phyloP scores from a whole-genome alignment of 2,113 vertebrate species.

The Lophochroa leadbeateri region DNA sequence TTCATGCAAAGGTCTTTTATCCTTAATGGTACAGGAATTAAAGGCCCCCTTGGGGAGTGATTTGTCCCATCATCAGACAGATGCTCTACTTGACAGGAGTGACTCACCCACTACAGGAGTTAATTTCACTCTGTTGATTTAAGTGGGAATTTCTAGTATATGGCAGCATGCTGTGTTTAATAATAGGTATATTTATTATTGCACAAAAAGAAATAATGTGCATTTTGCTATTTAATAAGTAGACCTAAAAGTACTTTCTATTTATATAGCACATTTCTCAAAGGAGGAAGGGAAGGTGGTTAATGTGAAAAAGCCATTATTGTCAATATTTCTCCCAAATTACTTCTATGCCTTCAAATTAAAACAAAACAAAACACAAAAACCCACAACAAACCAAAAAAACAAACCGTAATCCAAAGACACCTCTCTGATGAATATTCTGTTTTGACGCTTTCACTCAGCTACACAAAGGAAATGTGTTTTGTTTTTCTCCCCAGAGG shows the following conservation, averaged over 20 bases:
- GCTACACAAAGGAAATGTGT: background rate
- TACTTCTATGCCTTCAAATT: background rate
- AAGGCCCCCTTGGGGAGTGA: rapidly evolving
- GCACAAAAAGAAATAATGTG: background rate
- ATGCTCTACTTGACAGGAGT: background rate
- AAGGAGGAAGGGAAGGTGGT: background rate
- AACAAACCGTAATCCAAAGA: background rate
- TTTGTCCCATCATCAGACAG: background rate
- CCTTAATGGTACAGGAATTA: background rate
- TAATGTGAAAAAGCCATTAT: background rate
- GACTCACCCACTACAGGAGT: background rate
- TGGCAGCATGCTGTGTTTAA: background rate
- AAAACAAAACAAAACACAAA: background rate
- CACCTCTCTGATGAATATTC: background rate
- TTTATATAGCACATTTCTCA: background rate
- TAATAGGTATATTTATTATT: background rate
- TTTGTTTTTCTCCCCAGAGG: background rate
- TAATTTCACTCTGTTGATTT: background rate
- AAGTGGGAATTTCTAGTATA: background rate
- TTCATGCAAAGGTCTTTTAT: background rate
- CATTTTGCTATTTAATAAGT: background rate
- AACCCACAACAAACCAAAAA: background rate
- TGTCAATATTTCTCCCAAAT: background rate
- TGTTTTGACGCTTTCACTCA: background rate
- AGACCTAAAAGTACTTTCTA: background rate